Evolutionary conservation across 2,113 vertebrate genomes (phyloP), one percentile per base, ranked within the genome.

Genomic region (Aplodontia rufa): DNA sequence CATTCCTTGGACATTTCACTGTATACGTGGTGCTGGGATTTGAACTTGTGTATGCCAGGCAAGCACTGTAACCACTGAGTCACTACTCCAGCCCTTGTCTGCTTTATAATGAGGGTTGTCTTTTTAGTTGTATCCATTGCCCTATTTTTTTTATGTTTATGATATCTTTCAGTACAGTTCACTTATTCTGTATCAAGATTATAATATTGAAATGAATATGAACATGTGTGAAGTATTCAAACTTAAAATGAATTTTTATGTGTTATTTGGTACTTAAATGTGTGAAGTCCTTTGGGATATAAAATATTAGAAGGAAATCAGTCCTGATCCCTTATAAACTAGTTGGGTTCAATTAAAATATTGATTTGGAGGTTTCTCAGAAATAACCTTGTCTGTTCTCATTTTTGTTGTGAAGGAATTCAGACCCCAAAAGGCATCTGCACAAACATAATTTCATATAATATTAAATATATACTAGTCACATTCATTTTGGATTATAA

Each of bases 371-470:
- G 42, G 4, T 82, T 79, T 94, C 13, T 87, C 12, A 58, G 64
- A 83, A 91, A 90, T 75, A 84, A 80, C 62, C 13, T 78, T 95
- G 17, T 74, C 80, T 20, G n/a, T 30, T 12, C 12, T 64, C 42
- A 16, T 82, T 93, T 96, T 74, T 17, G 14, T 83, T 93, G 7
- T 88, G 24, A 93, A 90, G 79, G 83, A 88, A 90, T 91, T 92
- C 32, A 89, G 72, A 19, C 47, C 35, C 30, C 40, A 37, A 64
- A 82, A 93, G 20, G 28, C 28, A 55, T 75, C 40, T 89, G 40
- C 58, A 62, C 42, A 93, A 69, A 69, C 7, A 22, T 10, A 78
- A 81, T 91, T 49, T 79, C 88, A 53, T 87, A 45, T 68, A 81
- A 35, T 26, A 64, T 51, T n/a, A n/a, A n/a, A 71, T 24, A 72